Percentiles rank a stretch among this genome's conserved stretches.
Evolutionary conservation across 2,797 vertebrate species (phyloP).

Genomic region (Pangasius mekongensis): DNA sequence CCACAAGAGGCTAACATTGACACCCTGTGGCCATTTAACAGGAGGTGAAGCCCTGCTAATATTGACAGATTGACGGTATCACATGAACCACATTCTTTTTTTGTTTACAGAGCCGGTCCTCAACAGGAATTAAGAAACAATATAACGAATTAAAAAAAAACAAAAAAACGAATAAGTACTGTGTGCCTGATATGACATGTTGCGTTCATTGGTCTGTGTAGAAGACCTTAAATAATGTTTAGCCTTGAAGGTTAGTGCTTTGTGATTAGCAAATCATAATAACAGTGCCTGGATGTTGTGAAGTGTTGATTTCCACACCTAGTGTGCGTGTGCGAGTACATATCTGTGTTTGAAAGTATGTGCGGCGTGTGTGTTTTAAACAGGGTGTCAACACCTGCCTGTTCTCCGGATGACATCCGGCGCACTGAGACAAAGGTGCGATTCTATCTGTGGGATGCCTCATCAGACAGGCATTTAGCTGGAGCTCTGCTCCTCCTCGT

Average conservation of each 20-base stretch:
- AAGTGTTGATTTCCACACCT: neutral
- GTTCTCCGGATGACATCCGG: slow-evolving; percentile 38
- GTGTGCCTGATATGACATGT: slow-evolving; percentile 15
- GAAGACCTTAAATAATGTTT: slow-evolving; percentile 16
- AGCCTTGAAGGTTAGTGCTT: slow-evolving; percentile 16
- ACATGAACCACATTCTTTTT: slow-evolving; percentile 33
- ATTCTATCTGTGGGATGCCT: slow-evolving; percentile 40
- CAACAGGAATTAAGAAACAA: slow-evolving; percentile 18
- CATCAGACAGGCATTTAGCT: slow-evolving; percentile 55
- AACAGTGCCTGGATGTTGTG: slow-evolving; percentile 16
- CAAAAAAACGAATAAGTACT: neutral
- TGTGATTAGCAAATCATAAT: neutral
- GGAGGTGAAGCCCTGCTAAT: slow-evolving; percentile 24
- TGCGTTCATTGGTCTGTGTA: slow-evolving; percentile 18
- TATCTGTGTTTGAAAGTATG: slow-evolving; percentile 13
- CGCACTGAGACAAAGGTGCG: slow-evolving; percentile 49
- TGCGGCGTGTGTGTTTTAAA: slow-evolving; percentile 30
- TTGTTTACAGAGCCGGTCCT: neutral
- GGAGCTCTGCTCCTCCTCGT: slow-evolving; percentile 38
- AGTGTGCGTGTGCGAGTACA: slow-evolving; percentile 19
- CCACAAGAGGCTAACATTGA: slow-evolving; percentile 20
- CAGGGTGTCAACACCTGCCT: slow-evolving; percentile 46
- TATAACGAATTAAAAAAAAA: slow-evolving; percentile 5
- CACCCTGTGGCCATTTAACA: slow-evolving; percentile 47
- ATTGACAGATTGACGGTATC: slow-evolving; percentile 19